Conservation (phyloP, 2,888 invertebrate species). For the Priocnemis perturbator region DNA sequence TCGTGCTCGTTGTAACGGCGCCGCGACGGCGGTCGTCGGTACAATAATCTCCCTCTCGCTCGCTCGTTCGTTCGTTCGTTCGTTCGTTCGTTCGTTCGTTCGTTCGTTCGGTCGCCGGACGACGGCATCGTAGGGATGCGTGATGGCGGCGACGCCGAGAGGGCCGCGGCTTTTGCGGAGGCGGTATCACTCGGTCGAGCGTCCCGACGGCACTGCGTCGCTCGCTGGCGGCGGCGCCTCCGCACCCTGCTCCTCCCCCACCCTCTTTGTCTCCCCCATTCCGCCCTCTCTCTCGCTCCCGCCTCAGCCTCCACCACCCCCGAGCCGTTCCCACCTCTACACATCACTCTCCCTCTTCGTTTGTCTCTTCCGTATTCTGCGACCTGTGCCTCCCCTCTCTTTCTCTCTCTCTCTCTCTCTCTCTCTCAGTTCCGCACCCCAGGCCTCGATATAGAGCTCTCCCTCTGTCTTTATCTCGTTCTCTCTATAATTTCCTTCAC, state of each 20-base stretch:
- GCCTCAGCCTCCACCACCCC: background rate
- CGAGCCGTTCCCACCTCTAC: background rate
- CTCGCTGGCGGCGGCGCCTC: conserved; percentile 71
- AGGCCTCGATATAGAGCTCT: background rate
- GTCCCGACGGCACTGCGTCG: conserved; percentile 74
- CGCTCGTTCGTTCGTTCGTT: no score
- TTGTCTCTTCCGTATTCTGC: no score
- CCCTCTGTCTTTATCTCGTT: conserved; percentile 20
- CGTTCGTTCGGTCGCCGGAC: no score
- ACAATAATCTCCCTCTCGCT: no score
- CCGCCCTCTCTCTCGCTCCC: conserved; percentile 34
- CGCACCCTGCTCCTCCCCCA: conserved; percentile 61
- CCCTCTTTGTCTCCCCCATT: conserved; percentile 22
- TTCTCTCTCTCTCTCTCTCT: conserved; percentile 14
- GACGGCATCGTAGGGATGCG: conserved; percentile 13
- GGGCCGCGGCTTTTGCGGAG: conserved; percentile 32
- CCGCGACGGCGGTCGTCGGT: conserved; percentile 2
- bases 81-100: no score
- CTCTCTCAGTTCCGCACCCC: conserved; percentile 37
- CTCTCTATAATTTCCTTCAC: conserved; percentile 11
- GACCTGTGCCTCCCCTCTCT: no score
- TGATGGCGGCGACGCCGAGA: conserved; percentile 29
- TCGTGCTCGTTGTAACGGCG: background rate
- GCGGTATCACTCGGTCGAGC: conserved; percentile 66
- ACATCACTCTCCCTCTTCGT: no score